These are phyloP conservation scores for Lipophrys pholis DNA, from an alignment of 2,113 vertebrate genomes.

Conservation along the genomic window DNA sequence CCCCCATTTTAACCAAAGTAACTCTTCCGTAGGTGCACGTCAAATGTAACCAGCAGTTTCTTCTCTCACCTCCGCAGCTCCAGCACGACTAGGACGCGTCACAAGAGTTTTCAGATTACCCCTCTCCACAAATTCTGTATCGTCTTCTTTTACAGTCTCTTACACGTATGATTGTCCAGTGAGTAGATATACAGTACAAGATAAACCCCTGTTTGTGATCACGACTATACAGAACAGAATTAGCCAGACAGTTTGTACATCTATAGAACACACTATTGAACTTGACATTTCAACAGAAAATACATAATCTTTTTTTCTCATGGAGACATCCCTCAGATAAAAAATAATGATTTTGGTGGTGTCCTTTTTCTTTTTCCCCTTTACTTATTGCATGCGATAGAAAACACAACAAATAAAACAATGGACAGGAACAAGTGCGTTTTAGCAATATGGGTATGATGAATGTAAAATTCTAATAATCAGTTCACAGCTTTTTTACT, in stretches of 20 bases:
- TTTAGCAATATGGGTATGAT: constrained; percentile 68
- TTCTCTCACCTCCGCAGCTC: constrained; percentile 61
- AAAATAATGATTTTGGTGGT: constrained; percentile 73
- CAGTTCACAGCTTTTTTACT: constrained; percentile 81
- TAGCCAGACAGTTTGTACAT: constrained; percentile 83
- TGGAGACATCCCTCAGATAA: constrained; percentile 77
- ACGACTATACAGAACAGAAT: constrained; percentile 80
- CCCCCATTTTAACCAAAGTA: constrained; percentile 48
- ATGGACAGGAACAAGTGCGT: constrained; percentile 74
- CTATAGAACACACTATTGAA: constrained; percentile 81
- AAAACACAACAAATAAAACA: constrained; percentile 81
- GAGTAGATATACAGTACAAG: constrained; percentile 83
- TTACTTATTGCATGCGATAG: constrained; percentile 85
- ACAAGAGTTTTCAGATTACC: constrained; percentile 59
- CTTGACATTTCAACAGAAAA: constrained; percentile 80
- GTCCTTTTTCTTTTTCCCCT: constrained; percentile 54
- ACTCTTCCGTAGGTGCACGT: constrained; percentile 49
- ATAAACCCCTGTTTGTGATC: constrained; percentile 82
- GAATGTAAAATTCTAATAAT: constrained; percentile 71
- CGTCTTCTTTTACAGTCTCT: constrained; percentile 76
- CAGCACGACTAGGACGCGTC: constrained; percentile 64
- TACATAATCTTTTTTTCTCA: constrained; percentile 64
- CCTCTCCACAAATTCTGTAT: constrained; percentile 53
- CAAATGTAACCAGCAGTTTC: constrained; percentile 52
- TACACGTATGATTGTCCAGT: constrained; percentile 81